Conservation (phyloP, 2,113 vertebrate genomes). For the Rattus rattus region DNA sequence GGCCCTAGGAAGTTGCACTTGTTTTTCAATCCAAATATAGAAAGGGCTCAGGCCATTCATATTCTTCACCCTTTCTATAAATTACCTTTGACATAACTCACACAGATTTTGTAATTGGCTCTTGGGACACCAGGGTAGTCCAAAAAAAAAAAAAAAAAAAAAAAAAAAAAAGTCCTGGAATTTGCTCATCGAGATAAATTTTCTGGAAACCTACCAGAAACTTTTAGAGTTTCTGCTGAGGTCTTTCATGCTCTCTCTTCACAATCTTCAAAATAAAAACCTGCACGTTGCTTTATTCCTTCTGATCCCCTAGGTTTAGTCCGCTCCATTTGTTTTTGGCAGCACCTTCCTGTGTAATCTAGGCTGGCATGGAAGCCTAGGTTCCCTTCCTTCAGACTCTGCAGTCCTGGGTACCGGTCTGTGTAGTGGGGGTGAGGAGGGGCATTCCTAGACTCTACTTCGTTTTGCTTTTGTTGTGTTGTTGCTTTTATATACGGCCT, state of each 20-base stretch:
- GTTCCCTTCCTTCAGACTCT: neutral
- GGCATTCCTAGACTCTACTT: neutral
- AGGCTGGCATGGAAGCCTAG: neutral
- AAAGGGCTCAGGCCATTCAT: neutral
- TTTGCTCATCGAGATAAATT: neutral
- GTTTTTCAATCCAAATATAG: neutral
- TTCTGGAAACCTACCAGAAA: neutral
- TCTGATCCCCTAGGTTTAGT: neutral
- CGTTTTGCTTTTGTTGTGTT: neutral
- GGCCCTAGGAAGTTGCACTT: neutral
- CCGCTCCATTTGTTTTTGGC: neutral
- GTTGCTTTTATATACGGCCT: neutral
- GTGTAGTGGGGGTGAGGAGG: neutral
- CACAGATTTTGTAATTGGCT: neutral
- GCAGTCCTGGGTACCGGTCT: neutral
- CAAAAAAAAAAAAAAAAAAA: neutral
- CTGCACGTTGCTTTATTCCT: neutral
- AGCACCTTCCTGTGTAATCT: neutral
- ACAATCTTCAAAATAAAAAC: neutral
- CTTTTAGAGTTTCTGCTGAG: neutral
- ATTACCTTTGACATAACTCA: neutral
- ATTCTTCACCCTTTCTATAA: constrained; percentile 1
- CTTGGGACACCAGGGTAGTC: neutral
- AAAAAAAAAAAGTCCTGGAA: neutral
- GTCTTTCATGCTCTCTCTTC: neutral